Evolutionary conservation across 2,113 vertebrate genomes (phyloP).

Genomic region (Paralichthys olivaceus): DNA sequence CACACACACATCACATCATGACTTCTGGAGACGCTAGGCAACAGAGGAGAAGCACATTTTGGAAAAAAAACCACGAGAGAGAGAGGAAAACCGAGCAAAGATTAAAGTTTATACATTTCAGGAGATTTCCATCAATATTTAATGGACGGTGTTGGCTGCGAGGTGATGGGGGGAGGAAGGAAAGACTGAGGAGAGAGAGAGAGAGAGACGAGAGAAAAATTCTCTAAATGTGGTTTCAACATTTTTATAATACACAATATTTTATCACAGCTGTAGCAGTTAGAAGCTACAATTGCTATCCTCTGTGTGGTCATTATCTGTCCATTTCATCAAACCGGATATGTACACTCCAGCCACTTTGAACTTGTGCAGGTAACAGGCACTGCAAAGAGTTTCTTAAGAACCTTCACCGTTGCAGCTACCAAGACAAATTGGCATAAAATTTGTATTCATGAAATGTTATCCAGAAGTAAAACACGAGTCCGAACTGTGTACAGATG

Average conservation of each 20-base stretch:
- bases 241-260: slow-evolving; percentile 53
- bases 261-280: slow-evolving; percentile 46
- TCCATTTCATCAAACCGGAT: too few species aligned
- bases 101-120: slow-evolving; percentile 28
- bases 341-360: slow-evolving; percentile 15
- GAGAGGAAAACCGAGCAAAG: background rate
- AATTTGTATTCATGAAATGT: slow-evolving; percentile 20
- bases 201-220: slow-evolving; percentile 22
- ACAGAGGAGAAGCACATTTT: background rate
- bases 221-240: slow-evolving; percentile 39
- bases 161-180: background rate
- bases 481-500: slow-evolving; percentile 23
- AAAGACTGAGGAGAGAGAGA: background rate
- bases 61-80: too few species aligned
- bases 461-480: slow-evolving; percentile 9
- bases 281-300: slow-evolving; percentile 31
- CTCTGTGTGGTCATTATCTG: slow-evolving; percentile 5
- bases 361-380: background rate
- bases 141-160: slow-evolving; percentile 21
- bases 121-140: slow-evolving; percentile 47
- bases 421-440: slow-evolving; percentile 29
- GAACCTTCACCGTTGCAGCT: background rate
- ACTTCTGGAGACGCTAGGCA: background rate
- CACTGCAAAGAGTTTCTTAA: background rate
- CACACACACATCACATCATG: background rate